phyloP scores from a whole-genome alignment of 2,888 invertebrate species.

The Chamaedrilus cognettii region DNA sequence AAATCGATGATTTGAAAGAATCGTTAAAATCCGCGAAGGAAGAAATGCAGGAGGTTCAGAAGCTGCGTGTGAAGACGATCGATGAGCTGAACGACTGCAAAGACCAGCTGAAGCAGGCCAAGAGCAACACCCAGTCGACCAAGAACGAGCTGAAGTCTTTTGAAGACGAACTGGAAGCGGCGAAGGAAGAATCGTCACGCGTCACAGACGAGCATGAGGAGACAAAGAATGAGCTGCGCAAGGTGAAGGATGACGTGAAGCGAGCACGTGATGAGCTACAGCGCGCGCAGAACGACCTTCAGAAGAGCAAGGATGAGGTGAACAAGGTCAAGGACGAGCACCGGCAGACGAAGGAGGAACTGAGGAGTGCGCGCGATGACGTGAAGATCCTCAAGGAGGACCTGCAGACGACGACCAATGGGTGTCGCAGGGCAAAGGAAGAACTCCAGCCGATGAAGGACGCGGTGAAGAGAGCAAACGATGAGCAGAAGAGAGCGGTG shows the following conservation, averaged over 20 bases:
- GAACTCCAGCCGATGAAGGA: constrained; percentile 15
- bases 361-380: constrained; percentile 13
- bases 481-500: constrained; percentile 12
- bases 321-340: constrained; percentile 11
- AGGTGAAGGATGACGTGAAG: constrained; percentile 15
- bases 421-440: background rate
- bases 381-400: constrained; percentile 18
- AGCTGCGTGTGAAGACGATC: constrained; percentile 4
- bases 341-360: constrained; percentile 13
- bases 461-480: constrained; percentile 3
- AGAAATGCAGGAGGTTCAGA: constrained; percentile 14
- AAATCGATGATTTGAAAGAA: constrained; percentile 5
- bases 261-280: constrained; percentile 20
- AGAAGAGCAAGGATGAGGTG: constrained; percentile 17
- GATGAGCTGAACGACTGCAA: constrained; percentile 16
- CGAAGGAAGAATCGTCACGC: constrained; percentile 10
- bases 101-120: constrained; percentile 11
- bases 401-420: constrained; percentile 6
- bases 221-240: constrained; percentile 13
- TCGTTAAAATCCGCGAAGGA: constrained; percentile 15
- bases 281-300: constrained; percentile 12
- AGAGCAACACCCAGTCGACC: constrained; percentile 2
- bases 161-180: constrained; percentile 8
- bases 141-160: constrained; percentile 23
- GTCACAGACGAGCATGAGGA: constrained; percentile 14